Evolutionary conservation across 2,113 vertebrate species (phyloP).

Genomic region (Rhabdornis inornatus): DNA sequence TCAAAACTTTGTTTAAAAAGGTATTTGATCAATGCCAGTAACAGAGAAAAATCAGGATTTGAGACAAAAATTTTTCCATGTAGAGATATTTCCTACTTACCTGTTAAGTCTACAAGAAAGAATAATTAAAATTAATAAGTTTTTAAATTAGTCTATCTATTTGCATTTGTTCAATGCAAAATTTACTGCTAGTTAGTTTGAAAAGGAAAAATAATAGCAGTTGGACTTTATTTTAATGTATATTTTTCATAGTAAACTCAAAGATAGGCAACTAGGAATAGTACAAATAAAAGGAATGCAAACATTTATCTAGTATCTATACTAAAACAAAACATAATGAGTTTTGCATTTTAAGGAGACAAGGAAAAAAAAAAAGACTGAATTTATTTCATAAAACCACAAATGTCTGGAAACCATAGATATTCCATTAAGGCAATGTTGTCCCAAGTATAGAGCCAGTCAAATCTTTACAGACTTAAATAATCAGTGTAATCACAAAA

Average conservation of each 20-base stretch:
- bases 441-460: neutral
- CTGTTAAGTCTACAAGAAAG: neutral
- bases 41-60: neutral
- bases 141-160: neutral
- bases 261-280: neutral
- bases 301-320: neutral
- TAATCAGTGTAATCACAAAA: neutral
- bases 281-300: neutral
- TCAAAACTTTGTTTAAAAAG: neutral
- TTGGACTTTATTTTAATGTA: neutral
- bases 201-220: neutral
- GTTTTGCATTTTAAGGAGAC: neutral
- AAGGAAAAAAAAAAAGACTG: accelerated
- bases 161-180: neutral
- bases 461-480: neutral
- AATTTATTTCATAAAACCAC: neutral
- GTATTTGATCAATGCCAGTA: neutral
- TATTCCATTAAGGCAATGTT: neutral
- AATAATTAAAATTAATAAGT: neutral
- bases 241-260: neutral
- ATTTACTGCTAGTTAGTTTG: neutral
- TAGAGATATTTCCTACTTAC: neutral
- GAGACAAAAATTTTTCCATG: neutral
- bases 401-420: neutral
- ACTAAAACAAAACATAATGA: neutral